These are phyloP conservation scores for Ptychochromis oligacanthus DNA, from an alignment of 2,113 vertebrate genomes.

Conservation along the genomic window DNA sequence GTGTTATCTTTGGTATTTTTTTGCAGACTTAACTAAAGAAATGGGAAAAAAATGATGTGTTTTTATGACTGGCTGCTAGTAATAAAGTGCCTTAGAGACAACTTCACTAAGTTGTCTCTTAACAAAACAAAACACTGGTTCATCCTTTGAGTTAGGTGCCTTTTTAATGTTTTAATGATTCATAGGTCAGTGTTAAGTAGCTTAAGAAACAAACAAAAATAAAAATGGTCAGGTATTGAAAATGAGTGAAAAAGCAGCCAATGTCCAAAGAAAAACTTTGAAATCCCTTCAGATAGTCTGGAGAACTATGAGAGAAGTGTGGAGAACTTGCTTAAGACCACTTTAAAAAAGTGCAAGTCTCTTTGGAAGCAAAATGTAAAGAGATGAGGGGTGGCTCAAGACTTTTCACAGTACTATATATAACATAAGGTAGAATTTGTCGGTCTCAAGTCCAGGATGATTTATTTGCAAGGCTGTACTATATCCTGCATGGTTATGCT, in stretches of 20 bases:
- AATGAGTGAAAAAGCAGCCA: too few relatives aligned
- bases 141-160: not conserved
- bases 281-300: not conserved
- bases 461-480: not conserved
- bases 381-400: too few relatives aligned
- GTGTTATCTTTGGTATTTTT: too few relatives aligned
- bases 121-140: too few relatives aligned
- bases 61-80: not conserved
- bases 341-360: not conserved
- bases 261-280: not conserved
- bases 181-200: not conserved
- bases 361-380: not conserved
- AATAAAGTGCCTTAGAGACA: not conserved
- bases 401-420: not conserved
- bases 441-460: not conserved
- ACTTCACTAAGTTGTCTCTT: too few relatives aligned
- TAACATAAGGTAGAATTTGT: not conserved
- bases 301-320: too few relatives aligned
- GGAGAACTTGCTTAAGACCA: not conserved
- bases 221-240: too few relatives aligned
- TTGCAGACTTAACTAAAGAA: too few relatives aligned
- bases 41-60: not conserved
- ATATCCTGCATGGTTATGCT: not conserved
- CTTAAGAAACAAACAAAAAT: not conserved
- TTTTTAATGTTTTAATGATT: not conserved